These are phyloP conservation scores for Camarhynchus parvulus DNA, from an alignment of 2,113 vertebrate genomes.

Conservation along the genomic window DNA sequence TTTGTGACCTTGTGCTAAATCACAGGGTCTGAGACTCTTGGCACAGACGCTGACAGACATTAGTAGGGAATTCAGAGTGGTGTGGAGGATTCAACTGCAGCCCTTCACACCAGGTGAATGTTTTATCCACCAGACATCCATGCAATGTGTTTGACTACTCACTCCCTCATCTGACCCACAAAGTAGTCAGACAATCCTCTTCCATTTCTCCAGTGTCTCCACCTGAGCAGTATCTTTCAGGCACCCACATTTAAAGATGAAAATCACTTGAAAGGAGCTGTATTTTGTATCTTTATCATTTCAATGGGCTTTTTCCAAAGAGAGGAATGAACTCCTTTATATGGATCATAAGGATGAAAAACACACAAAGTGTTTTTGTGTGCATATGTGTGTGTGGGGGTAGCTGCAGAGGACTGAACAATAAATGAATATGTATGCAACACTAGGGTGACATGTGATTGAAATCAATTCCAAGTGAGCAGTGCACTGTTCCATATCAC, in stretches of 20 bases:
- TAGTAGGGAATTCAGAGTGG: neutral
- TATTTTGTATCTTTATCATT: neutral
- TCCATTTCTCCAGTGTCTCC: neutral
- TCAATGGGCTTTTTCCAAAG: neutral
- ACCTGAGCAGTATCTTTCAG: neutral
- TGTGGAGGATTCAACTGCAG: neutral
- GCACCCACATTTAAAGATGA: neutral
- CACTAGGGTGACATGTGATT: neutral
- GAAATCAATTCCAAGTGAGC: neutral
- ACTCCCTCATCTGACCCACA: neutral
- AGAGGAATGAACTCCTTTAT: neutral
- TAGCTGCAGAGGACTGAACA: neutral
- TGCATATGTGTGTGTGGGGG: neutral
- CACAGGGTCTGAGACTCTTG: neutral
- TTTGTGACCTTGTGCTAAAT: neutral
- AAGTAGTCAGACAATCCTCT: neutral
- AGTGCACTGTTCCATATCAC: neutral
- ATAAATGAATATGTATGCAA: neutral
- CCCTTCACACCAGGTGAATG: fast-evolving
- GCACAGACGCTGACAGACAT: neutral
- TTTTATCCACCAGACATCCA: neutral
- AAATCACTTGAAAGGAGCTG: neutral
- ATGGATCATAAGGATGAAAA: neutral
- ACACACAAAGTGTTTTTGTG: neutral
- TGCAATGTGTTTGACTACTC: neutral